Evolutionary conservation across 2,888 invertebrate genomes (phyloP).

Genomic region (Phytoseiulus persimilis): DNA sequence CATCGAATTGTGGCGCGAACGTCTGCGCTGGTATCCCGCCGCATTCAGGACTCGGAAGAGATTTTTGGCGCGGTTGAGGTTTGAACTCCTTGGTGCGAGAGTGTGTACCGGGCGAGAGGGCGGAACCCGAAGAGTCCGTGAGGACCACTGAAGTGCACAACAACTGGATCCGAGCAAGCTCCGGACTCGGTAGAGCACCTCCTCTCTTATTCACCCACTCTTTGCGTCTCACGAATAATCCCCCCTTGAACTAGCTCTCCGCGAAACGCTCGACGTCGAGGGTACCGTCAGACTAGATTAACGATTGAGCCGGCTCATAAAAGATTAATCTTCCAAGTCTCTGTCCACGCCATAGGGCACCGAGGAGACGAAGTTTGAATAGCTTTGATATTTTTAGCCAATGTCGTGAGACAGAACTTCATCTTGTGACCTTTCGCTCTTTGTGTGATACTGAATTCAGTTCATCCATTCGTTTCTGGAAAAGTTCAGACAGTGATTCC

Average conservation of each 20-base stretch:
- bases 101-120: not conserved
- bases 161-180: not conserved
- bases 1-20: not conserved
- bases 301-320: not conserved
- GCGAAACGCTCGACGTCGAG: too few relatives aligned
- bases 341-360: not conserved
- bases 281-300: too few relatives aligned
- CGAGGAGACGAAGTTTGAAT: not conserved
- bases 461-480: not conserved
- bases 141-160: not conserved
- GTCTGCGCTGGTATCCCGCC: not conserved
- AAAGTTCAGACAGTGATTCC: not conserved
- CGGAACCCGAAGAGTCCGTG: not conserved
- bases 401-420: not conserved
- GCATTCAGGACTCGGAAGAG: not conserved
- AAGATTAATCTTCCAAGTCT: not conserved
- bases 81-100: not conserved
- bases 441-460: not conserved
- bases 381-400: not conserved
- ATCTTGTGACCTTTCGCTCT: not conserved
- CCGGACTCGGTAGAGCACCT: not conserved
- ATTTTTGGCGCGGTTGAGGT: not conserved
- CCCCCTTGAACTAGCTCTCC: not conserved
- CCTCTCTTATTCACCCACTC: not conserved
- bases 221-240: not conserved